phyloP scores from a whole-genome alignment of 2,113 vertebrate species.

The Calyptomena viridis region DNA sequence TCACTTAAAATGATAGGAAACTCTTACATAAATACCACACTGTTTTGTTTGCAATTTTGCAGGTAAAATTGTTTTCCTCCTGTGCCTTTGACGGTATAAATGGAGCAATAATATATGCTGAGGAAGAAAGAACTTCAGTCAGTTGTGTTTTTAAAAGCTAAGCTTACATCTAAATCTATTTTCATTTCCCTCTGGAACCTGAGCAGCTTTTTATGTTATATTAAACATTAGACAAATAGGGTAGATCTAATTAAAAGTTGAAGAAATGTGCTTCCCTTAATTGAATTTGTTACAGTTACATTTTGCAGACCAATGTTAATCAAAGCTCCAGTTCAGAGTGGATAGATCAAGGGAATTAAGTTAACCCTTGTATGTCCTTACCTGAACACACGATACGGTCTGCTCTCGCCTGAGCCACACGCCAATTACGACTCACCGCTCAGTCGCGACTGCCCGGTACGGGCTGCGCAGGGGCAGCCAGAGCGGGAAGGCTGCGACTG shows the following conservation, averaged over 20 bases:
- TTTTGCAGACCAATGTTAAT: constrained; percentile 76
- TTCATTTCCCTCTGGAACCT: constrained; percentile 24
- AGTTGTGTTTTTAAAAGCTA: background rate
- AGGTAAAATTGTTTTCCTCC: background rate
- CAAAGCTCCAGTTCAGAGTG: constrained; percentile 73
- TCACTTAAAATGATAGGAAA: background rate
- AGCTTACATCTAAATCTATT: constrained; percentile 18
- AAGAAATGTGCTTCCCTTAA: constrained; percentile 78
- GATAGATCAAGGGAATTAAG: constrained; percentile 63
- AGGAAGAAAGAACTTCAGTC: constrained; percentile 21
- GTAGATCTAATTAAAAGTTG: constrained; percentile 75
- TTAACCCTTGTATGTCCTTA: constrained; percentile 63
- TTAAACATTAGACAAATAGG: constrained; percentile 76
- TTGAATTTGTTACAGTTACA: constrained; percentile 76
- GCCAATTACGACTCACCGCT: background rate
- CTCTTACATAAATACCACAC: background rate
- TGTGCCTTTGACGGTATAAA: background rate
- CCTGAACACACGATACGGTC: constrained; percentile 34
- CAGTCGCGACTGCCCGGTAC: background rate
- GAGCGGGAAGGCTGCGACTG: background rate
- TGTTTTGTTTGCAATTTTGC: background rate
- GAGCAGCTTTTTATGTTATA: constrained; percentile 60
- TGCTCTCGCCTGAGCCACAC: constrained; percentile 45
- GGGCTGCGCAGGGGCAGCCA: background rate
- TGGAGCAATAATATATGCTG: background rate